Base-by-base conservation (phyloP, 92 coral and sea anemone genomes). In the Actinernus sp. region DNA sequence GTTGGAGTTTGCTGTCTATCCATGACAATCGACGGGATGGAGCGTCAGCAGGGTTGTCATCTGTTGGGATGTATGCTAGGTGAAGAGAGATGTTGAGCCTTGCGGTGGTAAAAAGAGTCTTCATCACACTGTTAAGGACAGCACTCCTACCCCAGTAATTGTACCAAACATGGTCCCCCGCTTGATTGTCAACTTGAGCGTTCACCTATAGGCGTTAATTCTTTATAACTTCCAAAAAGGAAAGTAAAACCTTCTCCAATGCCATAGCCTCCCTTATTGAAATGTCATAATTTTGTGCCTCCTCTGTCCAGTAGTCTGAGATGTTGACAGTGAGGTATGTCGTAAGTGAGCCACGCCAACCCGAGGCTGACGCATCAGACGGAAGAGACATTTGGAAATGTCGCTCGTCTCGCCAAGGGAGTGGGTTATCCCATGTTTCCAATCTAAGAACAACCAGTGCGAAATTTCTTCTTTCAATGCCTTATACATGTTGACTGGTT, bases 81-180 rank as follows among this genome's bases (percentile, higher is more conserved):
- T 55, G 65, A 25, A 69, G 28, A 13, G 26, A 69, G 0, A 69
- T 27, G 26, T 69, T 55, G 11, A 69, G 17, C 77, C 9, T 28
- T 0, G 31, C 14, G 0, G 57, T 55, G 1, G 56, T 34, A 26
- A 69, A 69, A 25, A 55, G 41, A 1, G 2, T 18, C 12, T 69
- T 69, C 4, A 69, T 3, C 2, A 29, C 66, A 1, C 50, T 17
- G 29, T 55, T 69, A 2, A 69, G 31, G 13, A 65, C 39, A n/a
- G 60, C 12, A 27, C 77, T 69, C 17, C 67, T 20, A 25, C 77
- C 77, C 7, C 77, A 64, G 17, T 55, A 36, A 47, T 69, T 69
- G 11, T 54, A 39, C 77, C 77, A 69, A 12, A 41, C 27, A 20
- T 55, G 56, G 28, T 34, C 29, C n/a, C 54, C 66, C 0, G 77